A percentile compares a stretch with the other conserved stretches of the same genome.
These are phyloP conservation scores for Cerastoderma edule DNA, from an alignment of 2,888 invertebrate species.

Conservation along the genomic window DNA sequence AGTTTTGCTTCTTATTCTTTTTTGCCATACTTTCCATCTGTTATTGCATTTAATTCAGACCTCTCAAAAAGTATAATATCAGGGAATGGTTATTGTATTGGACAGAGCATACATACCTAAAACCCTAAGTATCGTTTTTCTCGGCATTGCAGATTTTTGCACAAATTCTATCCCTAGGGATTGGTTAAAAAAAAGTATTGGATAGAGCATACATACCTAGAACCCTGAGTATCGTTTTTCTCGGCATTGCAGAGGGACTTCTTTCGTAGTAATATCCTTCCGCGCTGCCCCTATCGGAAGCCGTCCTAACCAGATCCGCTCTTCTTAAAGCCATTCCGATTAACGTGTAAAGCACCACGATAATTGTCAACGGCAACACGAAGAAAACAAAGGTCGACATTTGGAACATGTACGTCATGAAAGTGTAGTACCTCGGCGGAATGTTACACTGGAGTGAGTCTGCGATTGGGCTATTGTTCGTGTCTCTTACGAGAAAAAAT, in stretches of 20 bases:
- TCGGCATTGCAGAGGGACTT: conserved; percentile 35
- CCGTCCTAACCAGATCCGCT: conserved; percentile 61
- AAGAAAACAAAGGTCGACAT: conserved; percentile 93
- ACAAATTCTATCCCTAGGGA: too few species aligned
- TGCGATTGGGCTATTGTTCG: conserved; percentile 53
- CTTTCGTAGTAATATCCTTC: conserved; percentile 31
- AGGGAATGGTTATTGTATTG: too few species aligned
- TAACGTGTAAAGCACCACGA: conserved; percentile 90
- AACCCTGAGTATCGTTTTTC: conserved; percentile 46
- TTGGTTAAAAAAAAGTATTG: too few species aligned
- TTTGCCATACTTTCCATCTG: too few species aligned
- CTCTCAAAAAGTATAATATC: too few species aligned
- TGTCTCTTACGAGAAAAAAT: conserved; percentile 69
- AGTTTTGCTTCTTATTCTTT: too few species aligned
- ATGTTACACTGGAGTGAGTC: conserved; percentile 79
- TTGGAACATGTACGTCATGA: conserved; percentile 87
- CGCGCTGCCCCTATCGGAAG: conserved; percentile 45
- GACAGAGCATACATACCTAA: conserved; percentile 34
- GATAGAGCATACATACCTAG: conserved; percentile 34
- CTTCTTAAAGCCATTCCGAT: conserved; percentile 76
- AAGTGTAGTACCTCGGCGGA: conserved; percentile 64
- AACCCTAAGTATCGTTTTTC: conserved; percentile 46
- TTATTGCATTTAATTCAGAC: too few species aligned
- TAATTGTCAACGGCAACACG: conserved; percentile 89
- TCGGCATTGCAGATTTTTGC: conserved; percentile 36